These are phyloP conservation scores for Nylanderia fulva DNA, from an alignment of 1,140 invertebrate species.

Conservation along the genomic window DNA sequence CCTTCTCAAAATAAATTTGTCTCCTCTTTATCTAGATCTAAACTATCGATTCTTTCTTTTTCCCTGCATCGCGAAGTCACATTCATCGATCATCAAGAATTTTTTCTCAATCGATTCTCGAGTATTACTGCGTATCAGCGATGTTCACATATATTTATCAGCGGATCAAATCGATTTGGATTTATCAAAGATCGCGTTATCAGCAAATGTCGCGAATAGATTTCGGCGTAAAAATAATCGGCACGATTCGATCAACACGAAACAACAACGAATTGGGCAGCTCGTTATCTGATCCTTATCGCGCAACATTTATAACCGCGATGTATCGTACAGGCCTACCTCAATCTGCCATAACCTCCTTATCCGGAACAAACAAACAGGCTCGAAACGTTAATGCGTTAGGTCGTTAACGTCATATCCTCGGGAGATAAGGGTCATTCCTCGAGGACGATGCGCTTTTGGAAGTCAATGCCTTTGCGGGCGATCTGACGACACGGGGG, in stretches of 20 bases:
- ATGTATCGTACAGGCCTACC: background rate
- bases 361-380: background rate
- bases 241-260: background rate
- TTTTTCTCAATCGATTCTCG: background rate
- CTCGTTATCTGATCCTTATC: conserved; percentile 19
- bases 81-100: background rate
- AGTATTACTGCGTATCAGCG: too few species aligned
- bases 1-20: background rate
- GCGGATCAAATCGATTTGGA: background rate
- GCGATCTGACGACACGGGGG: conserved; percentile 69
- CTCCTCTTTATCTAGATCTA: background rate
- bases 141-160: background rate
- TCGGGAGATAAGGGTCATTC: conserved; percentile 15
- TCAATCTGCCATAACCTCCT: background rate
- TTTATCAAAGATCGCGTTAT: background rate
- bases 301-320: background rate
- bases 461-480: conserved; percentile 72
- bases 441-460: conserved; percentile 42
- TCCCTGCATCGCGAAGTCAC: background rate
- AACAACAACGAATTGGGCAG: background rate
- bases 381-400: conserved; percentile 1
- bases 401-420: conserved; percentile 23
- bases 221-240: background rate
- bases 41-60: background rate
- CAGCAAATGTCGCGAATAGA: background rate